A percentile compares a stretch with the other conserved stretches of the same genome.
These are phyloP conservation scores for Penaeus vannamei DNA, from an alignment of 1,140 invertebrate genomes.

Conservation along the genomic window DNA sequence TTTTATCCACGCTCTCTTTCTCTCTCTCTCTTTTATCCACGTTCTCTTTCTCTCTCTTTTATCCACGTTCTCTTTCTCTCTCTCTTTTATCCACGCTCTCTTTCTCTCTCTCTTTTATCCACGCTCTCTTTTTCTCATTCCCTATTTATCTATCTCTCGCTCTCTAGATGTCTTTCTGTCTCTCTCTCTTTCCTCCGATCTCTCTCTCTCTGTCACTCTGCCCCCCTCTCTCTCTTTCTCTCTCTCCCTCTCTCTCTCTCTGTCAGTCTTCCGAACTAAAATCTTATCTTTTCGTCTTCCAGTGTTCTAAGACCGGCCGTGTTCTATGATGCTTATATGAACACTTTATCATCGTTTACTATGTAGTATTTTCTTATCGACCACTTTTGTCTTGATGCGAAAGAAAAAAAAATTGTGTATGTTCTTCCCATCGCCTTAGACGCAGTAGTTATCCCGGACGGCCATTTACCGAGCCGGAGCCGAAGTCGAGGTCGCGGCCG, in stretches of 20 bases:
- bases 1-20: too few relatives aligned
- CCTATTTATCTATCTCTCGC: too few relatives aligned
- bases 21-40: neutral
- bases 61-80: neutral
- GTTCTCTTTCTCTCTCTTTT: neutral
- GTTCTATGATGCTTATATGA: neutral
- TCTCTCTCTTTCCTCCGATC: neutral
- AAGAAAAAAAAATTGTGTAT: neutral
- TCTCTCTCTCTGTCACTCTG: too few relatives aligned
- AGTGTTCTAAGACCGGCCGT: too few relatives aligned
- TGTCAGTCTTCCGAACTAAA: neutral
- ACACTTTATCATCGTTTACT: neutral
- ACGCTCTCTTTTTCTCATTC: neutral
- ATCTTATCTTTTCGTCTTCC: neutral
- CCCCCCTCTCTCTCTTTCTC: neutral
- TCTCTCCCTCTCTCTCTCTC: neutral
- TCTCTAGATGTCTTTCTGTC: neutral
- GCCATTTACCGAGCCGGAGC: neutral
- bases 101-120: neutral
- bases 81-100: neutral
- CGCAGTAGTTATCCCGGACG: neutral
- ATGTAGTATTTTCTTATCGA: too few relatives aligned
- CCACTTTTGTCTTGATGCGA: neutral
- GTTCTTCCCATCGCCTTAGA: too few relatives aligned
- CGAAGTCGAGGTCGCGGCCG: conserved; percentile 16